These are phyloP conservation scores for Lasioglossum lativentre DNA, from an alignment of 2,888 invertebrate species.

Conservation along the genomic window DNA sequence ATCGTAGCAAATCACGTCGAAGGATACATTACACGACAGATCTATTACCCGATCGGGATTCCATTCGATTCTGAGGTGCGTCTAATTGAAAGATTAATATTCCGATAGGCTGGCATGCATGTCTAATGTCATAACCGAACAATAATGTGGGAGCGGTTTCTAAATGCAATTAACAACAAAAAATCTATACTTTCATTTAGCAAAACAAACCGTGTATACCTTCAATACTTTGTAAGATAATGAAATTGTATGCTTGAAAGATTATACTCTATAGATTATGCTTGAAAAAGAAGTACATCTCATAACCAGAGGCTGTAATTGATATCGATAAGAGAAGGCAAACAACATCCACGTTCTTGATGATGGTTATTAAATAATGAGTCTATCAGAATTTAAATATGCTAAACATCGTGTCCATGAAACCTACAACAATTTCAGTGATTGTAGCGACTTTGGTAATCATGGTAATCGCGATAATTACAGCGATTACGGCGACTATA, in stretches of 20 bases:
- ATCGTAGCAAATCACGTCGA: not conserved
- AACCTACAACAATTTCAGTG: not conserved
- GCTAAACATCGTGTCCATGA: not conserved
- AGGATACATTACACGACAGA: not conserved
- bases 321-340: not conserved
- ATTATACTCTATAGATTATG: not conserved
- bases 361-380: not conserved
- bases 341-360: not conserved
- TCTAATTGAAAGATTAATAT: slow-evolving; percentile 49
- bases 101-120: slow-evolving; percentile 20
- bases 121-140: slow-evolving; percentile 52
- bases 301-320: not conserved
- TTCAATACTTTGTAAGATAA: not conserved
- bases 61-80: not conserved
- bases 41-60: not conserved
- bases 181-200: not conserved
- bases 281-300: not conserved
- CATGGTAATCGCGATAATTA: not conserved
- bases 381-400: not conserved
- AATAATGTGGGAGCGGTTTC: slow-evolving; percentile 70
- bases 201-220: not conserved
- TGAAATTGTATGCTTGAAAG: not conserved
- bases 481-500: not conserved
- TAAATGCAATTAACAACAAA: not conserved
- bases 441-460: not conserved